Evolutionary conservation across 2,797 vertebrate species (phyloP).

Genomic region (Paedocypris micromegethes): DNA sequence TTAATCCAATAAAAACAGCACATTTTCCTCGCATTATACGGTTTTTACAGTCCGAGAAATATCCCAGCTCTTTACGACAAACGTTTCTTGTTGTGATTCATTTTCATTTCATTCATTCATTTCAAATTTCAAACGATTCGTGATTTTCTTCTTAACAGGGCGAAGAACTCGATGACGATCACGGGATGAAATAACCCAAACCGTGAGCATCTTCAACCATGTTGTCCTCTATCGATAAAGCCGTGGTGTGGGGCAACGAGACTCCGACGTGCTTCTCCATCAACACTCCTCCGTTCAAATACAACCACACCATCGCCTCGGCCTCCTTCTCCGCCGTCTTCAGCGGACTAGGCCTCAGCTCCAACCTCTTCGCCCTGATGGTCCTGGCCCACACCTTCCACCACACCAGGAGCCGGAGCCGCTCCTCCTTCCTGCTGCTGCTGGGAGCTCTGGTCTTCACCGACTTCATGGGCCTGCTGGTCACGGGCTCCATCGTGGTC

Average conservation of each 20-base stretch:
- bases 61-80: too few species aligned
- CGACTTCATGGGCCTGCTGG: conserved; percentile 85
- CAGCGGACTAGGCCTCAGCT: conserved; percentile 74
- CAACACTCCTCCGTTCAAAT: conserved; percentile 54
- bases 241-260: conserved; percentile 18
- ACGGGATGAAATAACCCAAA: conserved; percentile 9
- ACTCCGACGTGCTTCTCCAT: conserved; percentile 64
- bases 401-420: conserved; percentile 59
- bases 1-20: too few species aligned
- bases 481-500: conserved; percentile 79
- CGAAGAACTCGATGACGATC: conserved; percentile 3
- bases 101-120: neutral
- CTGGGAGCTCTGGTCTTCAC: conserved; percentile 87
- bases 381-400: conserved; percentile 76
- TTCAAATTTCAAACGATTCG: too few species aligned
- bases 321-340: conserved; percentile 76
- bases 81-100: too few species aligned
- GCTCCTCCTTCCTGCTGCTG: conserved; percentile 86
- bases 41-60: too few species aligned
- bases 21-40: too few species aligned
- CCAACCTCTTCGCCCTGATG: conserved; percentile 84
- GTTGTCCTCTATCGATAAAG: neutral
- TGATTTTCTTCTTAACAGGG: conserved; percentile 1
- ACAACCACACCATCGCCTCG: conserved; percentile 58
- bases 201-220: conserved; percentile 52